phyloP scores from a whole-genome alignment of 2,888 invertebrate species.

The Mesorhabditis sp. region DNA sequence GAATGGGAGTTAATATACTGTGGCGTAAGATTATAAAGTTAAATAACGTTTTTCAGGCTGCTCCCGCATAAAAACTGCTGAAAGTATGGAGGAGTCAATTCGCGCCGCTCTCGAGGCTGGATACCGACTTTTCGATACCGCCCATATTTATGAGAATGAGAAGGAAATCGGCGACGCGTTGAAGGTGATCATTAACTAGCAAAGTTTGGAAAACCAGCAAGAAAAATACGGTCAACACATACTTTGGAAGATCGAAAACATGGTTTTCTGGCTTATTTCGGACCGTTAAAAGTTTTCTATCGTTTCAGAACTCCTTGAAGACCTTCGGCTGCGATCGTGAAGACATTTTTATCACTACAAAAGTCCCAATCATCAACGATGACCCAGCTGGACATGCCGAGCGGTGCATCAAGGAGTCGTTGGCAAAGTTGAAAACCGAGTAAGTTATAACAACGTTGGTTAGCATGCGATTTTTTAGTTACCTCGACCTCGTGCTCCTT shows the following conservation, averaged over 20 bases:
- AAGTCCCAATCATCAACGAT: conserved; percentile 65
- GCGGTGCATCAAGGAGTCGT: conserved; percentile 27
- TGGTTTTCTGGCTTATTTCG: neutral
- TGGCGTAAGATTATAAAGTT: too few relatives aligned
- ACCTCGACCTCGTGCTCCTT: conserved; percentile 33
- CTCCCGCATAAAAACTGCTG: neutral
- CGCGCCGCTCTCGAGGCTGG: conserved; percentile 60
- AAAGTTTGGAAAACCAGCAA: neutral
- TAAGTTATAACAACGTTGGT: conserved; percentile 7
- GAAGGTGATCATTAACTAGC: conserved; percentile 16
- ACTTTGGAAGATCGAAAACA: neutral
- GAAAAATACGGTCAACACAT: neutral
- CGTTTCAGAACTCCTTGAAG: conserved; percentile 67
- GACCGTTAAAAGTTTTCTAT: neutral
- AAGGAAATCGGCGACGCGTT: conserved; percentile 67
- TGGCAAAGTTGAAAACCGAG: conserved; percentile 32
- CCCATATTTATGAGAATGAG: conserved; percentile 75
- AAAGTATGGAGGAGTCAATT: conserved; percentile 24
- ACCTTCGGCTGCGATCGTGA: conserved; percentile 70
- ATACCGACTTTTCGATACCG: conserved; percentile 75
- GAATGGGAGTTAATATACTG: too few relatives aligned
- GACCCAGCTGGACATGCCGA: conserved; percentile 26
- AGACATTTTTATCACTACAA: conserved; percentile 77
- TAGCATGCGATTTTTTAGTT: conserved; percentile 16
- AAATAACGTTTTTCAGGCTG: neutral